These are phyloP conservation scores for Arenicola marina DNA, from an alignment of 2,888 invertebrate genomes.

Conservation along the genomic window DNA sequence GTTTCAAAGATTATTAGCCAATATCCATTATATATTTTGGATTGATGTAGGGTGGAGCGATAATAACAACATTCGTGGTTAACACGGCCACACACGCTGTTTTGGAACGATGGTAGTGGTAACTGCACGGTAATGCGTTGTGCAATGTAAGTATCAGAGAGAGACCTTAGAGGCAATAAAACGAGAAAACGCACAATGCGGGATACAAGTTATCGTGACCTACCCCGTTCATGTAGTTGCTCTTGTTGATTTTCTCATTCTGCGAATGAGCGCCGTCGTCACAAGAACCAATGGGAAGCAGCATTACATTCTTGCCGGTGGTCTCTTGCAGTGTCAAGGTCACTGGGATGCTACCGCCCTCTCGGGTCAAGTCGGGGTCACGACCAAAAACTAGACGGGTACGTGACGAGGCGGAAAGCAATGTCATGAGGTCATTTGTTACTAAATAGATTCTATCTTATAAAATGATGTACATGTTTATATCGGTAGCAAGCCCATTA, in stretches of 20 bases:
- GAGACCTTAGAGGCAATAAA: no score
- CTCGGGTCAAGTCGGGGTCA: constrained; percentile 92
- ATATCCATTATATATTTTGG: neutral
- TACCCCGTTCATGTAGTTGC: constrained; percentile 90
- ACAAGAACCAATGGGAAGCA: constrained; percentile 91
- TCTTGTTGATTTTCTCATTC: constrained; percentile 93
- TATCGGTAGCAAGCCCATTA: no score
- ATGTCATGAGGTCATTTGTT: no score
- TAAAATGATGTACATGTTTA: no score
- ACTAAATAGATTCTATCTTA: no score
- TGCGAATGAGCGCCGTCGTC: constrained; percentile 99
- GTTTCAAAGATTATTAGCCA: neutral
- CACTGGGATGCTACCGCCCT: constrained; percentile 97
- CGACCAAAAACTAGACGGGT: constrained; percentile 76
- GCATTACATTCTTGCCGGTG: constrained; percentile 88
- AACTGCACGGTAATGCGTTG: no score
- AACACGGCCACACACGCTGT: no score
- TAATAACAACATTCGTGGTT: no score
- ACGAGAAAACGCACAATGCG: neutral
- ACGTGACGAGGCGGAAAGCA: no score
- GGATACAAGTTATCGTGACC: constrained; percentile 10
- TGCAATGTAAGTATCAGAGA: no score
- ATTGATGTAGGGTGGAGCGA: neutral
- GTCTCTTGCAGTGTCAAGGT: constrained; percentile 87
- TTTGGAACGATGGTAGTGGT: no score